These are phyloP conservation scores for Chrysotoxum bicinctum DNA, from an alignment of 2,888 invertebrate genomes.

Conservation along the genomic window DNA sequence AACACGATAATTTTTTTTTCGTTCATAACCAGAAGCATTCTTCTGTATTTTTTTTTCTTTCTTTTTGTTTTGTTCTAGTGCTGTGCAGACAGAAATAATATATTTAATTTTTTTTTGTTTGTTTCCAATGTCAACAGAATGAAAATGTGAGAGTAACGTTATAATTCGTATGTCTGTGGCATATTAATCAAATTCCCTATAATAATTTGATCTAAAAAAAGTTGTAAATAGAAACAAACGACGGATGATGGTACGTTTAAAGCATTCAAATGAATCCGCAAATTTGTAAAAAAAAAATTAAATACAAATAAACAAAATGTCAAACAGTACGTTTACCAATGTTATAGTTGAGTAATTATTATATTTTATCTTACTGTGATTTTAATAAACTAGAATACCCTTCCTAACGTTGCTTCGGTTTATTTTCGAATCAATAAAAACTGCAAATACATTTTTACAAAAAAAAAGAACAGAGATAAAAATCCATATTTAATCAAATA, in stretches of 20 bases:
- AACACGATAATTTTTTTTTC: slow-evolving; percentile 13
- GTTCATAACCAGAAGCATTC: slow-evolving; percentile 4
- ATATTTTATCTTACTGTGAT: background rate
- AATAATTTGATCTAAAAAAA: background rate
- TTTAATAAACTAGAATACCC: background rate
- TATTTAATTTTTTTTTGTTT: background rate
- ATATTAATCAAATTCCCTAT: background rate
- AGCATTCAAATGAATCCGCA: background rate
- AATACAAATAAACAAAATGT: background rate
- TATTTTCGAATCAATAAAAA: too few species aligned
- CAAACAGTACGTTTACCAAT: background rate
- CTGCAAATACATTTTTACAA: too few species aligned
- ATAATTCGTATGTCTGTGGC: slow-evolving; percentile 2
- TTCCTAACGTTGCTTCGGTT: background rate
- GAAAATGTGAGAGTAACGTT: slow-evolving; percentile 7
- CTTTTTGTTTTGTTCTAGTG: background rate
- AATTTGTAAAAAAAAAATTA: background rate
- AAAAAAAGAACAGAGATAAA: too few species aligned
- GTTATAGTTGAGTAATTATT: background rate
- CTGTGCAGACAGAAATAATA: slow-evolving; percentile 7
- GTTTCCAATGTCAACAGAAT: background rate
- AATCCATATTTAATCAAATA: too few species aligned
- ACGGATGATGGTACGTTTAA: background rate
- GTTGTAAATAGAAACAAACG: background rate
- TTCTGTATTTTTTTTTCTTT: background rate